Conservation (phyloP, 2,888 invertebrate species). For the Drosophila birchii region DNA sequence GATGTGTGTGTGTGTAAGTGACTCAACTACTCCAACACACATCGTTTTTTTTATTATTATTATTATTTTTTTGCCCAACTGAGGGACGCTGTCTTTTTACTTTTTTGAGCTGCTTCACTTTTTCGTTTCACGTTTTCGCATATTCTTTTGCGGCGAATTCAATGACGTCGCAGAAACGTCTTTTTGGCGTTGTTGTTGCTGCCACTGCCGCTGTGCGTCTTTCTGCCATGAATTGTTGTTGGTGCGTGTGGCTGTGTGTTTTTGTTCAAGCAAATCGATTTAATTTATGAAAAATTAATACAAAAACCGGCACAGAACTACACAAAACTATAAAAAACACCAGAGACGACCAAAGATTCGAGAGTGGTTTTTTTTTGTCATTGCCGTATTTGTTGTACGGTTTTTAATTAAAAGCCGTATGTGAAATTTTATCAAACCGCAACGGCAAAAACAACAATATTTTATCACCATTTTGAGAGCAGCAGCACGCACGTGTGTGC, state of each 20-base stretch:
- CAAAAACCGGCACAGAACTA: conserved; percentile 42
- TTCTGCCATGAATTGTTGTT: conserved; percentile 37
- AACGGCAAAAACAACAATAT: conserved; percentile 36
- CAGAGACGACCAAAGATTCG: conserved; percentile 3
- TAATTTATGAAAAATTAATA: conserved; percentile 53
- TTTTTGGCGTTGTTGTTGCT: conserved; percentile 15
- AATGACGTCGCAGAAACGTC: conserved; percentile 77
- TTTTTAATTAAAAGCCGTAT: conserved; percentile 56
- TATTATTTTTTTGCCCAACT: conserved; percentile 10
- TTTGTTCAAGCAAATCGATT: conserved; percentile 71
- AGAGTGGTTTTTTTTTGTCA: conserved; percentile 33
- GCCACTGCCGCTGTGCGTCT: conserved; percentile 59
- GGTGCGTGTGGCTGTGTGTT: conserved; percentile 29
- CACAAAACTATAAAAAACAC: conserved; percentile 48
- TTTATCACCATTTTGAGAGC: conserved; percentile 51
- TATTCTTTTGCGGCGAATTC: conserved; percentile 74
- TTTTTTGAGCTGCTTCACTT: conserved; percentile 46
- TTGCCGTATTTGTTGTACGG: conserved; percentile 24
- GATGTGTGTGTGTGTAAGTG: conserved; percentile 48
- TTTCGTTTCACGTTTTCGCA: conserved; percentile 34
- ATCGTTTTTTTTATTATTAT: neutral
- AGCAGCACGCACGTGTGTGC: conserved; percentile 35
- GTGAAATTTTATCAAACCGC: conserved; percentile 54
- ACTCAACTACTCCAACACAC: conserved; percentile 43
- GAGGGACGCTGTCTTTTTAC: conserved; percentile 30